These are phyloP conservation scores for Myiozetetes cayanensis DNA, from an alignment of 2,113 vertebrate species.

Conservation along the genomic window DNA sequence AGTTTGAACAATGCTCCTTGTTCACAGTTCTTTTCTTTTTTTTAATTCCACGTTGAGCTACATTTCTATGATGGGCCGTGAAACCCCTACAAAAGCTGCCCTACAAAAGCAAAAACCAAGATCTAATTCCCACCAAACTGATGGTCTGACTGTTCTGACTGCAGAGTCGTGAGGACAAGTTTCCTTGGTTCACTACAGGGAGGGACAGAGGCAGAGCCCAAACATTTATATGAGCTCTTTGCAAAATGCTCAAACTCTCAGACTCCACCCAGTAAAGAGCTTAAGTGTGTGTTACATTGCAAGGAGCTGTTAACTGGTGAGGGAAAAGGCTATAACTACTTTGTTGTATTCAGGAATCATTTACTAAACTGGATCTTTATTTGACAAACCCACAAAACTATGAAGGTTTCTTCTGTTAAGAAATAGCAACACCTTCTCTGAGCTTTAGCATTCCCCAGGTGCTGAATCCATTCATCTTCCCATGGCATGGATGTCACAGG, in stretches of 20 bases:
- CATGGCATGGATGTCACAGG: background rate
- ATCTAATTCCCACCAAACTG: background rate
- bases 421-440: background rate
- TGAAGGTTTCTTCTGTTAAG: background rate
- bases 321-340: background rate
- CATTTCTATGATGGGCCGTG: background rate
- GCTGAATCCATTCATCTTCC: background rate
- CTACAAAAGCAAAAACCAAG: background rate
- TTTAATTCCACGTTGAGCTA: background rate
- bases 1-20: background rate
- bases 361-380: background rate
- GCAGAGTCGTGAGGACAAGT: background rate
- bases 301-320: background rate
- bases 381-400: background rate
- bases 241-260: background rate
- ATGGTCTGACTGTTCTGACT: background rate
- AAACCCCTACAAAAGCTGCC: background rate
- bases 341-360: background rate
- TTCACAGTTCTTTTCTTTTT: conserved; percentile 2
- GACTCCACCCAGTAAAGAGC: background rate
- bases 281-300: background rate
- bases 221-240: background rate
- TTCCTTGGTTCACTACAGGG: background rate
- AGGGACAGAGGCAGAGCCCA: background rate
- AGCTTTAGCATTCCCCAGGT: background rate